Evolutionary conservation across 2,888 invertebrate species (phyloP), one percentile per base, ranked within the genome.

Genomic region (Suillia variegata): DNA sequence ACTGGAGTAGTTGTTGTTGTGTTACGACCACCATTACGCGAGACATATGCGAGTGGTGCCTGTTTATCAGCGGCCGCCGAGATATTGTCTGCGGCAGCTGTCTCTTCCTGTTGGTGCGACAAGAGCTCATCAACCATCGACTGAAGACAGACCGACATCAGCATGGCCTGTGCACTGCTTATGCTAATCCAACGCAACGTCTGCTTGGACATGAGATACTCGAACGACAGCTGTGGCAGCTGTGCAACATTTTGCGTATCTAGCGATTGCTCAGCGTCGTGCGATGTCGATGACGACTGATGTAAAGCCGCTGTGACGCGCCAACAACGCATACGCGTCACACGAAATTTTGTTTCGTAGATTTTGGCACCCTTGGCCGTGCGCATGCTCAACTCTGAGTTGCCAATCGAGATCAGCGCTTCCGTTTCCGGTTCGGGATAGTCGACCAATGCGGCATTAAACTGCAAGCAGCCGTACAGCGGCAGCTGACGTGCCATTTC

Each of bases 291-390:
- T n/a, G n/a, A n/a, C n/a, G n/a, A n/a, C n/a, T n/a, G n/a, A n/a
- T n/a, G n/a, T n/a, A n/a, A n/a, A 70, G 90, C 84, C 1, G 94
- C 93, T 18, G 95, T 96, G 51, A 98, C 95, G 70, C 98, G 87
- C 98, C 98, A 99, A 75, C 97, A 97, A 60, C 95, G 87, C 92
- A 98, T 98, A 70, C 98, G 85, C 1, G 97, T 98, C 38, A 98
- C 95, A 81, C 94, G 93, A 81, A 96, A 98, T 72, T 88, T 87
- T 51, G 92, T 90, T 80, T 97, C 97, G 67, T 88, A 87, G n/a
- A 87, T 83, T 58, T 89, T 87, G 26, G 86, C 85, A 17, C 86
- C 84, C 34, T 82, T 80, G 10, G 83, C 80, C 20, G 87, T 86
- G 24, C 89, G 85, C 70, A 97, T 86, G 69, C 89, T 90, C 26